Percentiles rank a stretch among this genome's conserved stretches.
Conservation (phyloP, 2,113 vertebrate genomes). For the Scatophagus argus region DNA sequence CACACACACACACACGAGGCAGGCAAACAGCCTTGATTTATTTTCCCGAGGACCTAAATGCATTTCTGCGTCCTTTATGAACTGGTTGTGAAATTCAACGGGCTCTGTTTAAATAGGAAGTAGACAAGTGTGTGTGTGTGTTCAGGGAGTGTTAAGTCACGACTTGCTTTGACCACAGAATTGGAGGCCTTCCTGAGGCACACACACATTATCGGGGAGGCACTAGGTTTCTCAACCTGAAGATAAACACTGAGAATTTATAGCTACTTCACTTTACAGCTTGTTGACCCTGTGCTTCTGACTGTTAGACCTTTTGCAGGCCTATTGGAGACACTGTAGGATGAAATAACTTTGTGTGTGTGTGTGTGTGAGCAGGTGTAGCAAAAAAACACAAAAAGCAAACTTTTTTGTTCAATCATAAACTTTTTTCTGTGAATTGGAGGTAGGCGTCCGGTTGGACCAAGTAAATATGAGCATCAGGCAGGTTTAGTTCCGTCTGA, state of each 20-base stretch:
- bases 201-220: conserved; percentile 69
- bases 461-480: no score
- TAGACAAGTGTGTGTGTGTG: conserved; percentile 58
- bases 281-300: conserved; percentile 60
- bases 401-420: conserved; percentile 27
- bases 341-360: conserved; percentile 1
- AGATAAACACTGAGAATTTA: conserved; percentile 72
- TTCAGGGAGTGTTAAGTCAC: conserved; percentile 67
- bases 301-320: conserved; percentile 26
- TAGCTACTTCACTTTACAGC: conserved; percentile 59
- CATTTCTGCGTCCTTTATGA: conserved; percentile 71
- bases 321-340: conserved; percentile 18
- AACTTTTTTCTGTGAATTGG: background rate
- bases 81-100: conserved; percentile 87
- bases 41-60: conserved; percentile 66
- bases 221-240: conserved; percentile 67
- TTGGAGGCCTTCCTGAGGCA: conserved; percentile 57
- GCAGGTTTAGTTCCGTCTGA: background rate
- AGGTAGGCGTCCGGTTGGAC: background rate
- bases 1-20: conserved; percentile 49
- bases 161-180: conserved; percentile 54
- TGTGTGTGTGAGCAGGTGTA: conserved; percentile 17
- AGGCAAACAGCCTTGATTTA: conserved; percentile 72
- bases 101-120: conserved; percentile 76
- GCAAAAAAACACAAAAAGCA: conserved; percentile 46